Evolutionary conservation across 2,797 vertebrate species (phyloP).

Genomic region (Betta splendens): DNA sequence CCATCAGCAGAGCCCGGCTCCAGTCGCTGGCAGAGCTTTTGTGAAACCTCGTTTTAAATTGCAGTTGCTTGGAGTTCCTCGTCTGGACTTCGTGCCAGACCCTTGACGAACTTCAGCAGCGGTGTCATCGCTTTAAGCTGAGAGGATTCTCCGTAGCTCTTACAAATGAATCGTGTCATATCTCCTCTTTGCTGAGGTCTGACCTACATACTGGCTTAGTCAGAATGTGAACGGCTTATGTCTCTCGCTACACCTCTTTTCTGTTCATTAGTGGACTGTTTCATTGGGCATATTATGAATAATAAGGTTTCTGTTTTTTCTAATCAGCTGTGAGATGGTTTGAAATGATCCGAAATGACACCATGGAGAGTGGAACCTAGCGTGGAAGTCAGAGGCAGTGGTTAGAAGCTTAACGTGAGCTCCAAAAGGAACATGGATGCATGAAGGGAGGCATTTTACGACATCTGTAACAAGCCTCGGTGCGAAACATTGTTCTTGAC

Average conservation of each 20-base stretch:
- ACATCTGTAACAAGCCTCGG: slow-evolving; percentile 41
- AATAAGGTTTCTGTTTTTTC: slow-evolving; percentile 46
- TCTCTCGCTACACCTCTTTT: slow-evolving; percentile 42
- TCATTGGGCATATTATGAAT: slow-evolving; percentile 33
- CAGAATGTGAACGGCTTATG: slow-evolving; percentile 53
- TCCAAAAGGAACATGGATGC: slow-evolving; percentile 44
- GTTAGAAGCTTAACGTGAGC: slow-evolving; percentile 64
- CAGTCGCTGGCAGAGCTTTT: slow-evolving; percentile 50
- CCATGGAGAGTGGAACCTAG: slow-evolving; percentile 19
- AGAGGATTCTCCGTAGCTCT: slow-evolving; percentile 47
- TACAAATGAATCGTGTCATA: slow-evolving; percentile 50
- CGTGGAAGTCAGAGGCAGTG: slow-evolving; percentile 23
- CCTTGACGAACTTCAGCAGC: slow-evolving; percentile 40
- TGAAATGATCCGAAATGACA: slow-evolving; percentile 51
- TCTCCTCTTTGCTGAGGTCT: slow-evolving; percentile 53
- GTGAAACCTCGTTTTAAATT: slow-evolving; percentile 27
- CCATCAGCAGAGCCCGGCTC: slow-evolving; percentile 29
- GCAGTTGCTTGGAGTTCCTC: slow-evolving; percentile 37
- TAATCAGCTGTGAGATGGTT: slow-evolving; percentile 44
- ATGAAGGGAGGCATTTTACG: slow-evolving; percentile 30
- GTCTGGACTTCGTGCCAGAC: slow-evolving; percentile 25
- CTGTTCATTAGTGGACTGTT: slow-evolving; percentile 50
- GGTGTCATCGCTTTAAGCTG: slow-evolving; percentile 42
- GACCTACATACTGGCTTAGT: slow-evolving; percentile 64
- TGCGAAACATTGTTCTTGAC: slow-evolving; percentile 46